phyloP scores from a whole-genome alignment of 2,113 vertebrate species.

The Butorides virescens region DNA sequence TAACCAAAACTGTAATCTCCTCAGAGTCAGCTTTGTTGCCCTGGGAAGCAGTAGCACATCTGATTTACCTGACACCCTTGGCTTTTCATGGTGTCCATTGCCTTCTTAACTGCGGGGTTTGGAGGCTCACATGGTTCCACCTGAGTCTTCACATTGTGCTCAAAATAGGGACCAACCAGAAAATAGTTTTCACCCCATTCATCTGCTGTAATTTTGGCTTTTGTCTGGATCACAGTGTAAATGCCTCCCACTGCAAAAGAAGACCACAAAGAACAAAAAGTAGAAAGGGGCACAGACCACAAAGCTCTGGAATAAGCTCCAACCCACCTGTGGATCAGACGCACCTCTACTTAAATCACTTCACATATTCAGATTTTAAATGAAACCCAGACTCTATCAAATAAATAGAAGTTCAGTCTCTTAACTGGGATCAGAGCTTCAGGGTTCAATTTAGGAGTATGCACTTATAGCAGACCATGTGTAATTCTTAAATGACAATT shows the following conservation, averaged over 20 bases:
- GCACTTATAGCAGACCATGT: neutral
- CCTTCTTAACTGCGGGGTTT: constrained; percentile 76
- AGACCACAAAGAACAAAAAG: neutral
- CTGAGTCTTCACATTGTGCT: constrained; percentile 93
- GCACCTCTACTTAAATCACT: neutral
- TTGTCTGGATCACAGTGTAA: constrained; percentile 98
- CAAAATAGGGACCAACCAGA: constrained; percentile 93
- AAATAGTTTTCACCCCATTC: constrained; percentile 97
- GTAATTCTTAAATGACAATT: neutral
- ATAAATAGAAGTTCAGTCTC: neutral
- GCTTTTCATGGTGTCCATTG: constrained; percentile 83
- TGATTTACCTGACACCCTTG: constrained; percentile 89
- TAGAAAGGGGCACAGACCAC: neutral
- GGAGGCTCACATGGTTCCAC: constrained; percentile 89
- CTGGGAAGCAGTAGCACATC: neutral
- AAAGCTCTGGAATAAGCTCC: neutral
- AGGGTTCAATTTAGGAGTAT: neutral
- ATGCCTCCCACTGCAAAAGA: constrained; percentile 90
- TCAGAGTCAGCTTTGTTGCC: constrained; percentile 45
- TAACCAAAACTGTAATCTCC: constrained; percentile 47
- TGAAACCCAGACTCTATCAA: neutral
- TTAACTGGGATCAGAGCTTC: neutral
- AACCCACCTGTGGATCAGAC: neutral
- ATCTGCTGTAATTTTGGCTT: constrained; percentile 89
- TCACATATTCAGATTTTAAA: neutral